phyloP scores from a whole-genome alignment of 2,888 invertebrate species.

The Hirtodrosophila cameraria region DNA sequence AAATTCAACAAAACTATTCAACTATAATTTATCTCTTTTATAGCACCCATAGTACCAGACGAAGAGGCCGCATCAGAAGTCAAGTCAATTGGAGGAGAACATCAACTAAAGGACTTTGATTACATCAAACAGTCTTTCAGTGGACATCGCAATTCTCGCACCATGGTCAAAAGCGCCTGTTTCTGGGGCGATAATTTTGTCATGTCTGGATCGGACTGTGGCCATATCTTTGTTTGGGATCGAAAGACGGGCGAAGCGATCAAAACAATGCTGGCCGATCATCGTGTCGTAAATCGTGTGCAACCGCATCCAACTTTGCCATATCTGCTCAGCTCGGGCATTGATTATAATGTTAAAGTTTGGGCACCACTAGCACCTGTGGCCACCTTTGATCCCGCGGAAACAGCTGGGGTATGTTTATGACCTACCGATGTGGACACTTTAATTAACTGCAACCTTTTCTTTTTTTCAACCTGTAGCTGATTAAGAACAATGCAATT shows the following conservation, averaged over 20 bases:
- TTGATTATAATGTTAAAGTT: constrained; percentile 93
- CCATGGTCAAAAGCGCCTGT: constrained; percentile 93
- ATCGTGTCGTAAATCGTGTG: constrained; percentile 93
- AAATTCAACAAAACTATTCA: no score
- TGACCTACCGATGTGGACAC: no score
- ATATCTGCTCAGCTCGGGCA: constrained; percentile 92
- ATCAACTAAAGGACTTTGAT: constrained; percentile 70
- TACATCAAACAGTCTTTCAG: constrained; percentile 88
- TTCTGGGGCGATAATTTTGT: constrained; percentile 93
- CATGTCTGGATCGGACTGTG: constrained; percentile 95
- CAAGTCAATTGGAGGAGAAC: constrained; percentile 4
- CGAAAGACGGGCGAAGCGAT: constrained; percentile 88
- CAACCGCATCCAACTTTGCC: constrained; percentile 92
- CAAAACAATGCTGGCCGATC: constrained; percentile 91
- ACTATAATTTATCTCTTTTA: no score
- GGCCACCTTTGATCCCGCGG: constrained; percentile 86
- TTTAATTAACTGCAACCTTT: no score
- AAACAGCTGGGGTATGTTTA: constrained; percentile 86
- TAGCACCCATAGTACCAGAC: no score
- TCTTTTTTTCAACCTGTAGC: constrained; percentile 83
- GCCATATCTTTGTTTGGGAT: constrained; percentile 93
- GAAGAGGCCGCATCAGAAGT: background rate
- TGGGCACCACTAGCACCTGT: constrained; percentile 90
- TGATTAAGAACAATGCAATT: constrained; percentile 90
- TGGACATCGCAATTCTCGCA: constrained; percentile 91